Evolutionary conservation across 2,888 invertebrate genomes (phyloP).

Genomic region (Ryuthela nishihirai): DNA sequence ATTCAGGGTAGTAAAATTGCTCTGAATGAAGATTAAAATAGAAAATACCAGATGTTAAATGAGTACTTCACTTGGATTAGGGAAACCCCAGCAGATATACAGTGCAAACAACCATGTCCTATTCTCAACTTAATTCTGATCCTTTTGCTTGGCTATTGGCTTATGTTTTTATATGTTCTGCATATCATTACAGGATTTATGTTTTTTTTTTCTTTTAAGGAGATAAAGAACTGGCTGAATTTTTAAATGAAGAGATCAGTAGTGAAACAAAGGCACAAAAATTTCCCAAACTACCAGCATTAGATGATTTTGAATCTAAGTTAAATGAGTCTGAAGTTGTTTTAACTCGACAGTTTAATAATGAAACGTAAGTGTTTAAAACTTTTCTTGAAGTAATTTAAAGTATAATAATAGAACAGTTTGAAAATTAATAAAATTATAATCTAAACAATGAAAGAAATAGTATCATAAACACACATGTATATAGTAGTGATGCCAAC

Average conservation of each 20-base stretch:
- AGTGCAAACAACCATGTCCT: too few species aligned
- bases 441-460: too few species aligned
- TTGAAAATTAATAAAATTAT: not conserved
- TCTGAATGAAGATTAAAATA: too few species aligned
- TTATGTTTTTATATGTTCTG: not conserved
- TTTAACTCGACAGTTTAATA: slow-evolving; percentile 56
- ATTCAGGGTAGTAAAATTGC: too few species aligned
- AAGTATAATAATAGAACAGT: not conserved
- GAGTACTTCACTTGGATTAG: too few species aligned
- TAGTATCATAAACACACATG: too few species aligned
- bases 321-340: slow-evolving; percentile 80
- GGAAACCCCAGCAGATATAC: too few species aligned
- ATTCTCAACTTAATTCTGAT: too few species aligned
- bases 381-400: not conserved
- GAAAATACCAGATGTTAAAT: too few species aligned
- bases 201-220: slow-evolving; percentile 55
- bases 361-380: slow-evolving; percentile 59
- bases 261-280: slow-evolving; percentile 78
- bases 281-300: slow-evolving; percentile 66
- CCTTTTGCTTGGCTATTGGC: too few species aligned
- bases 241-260: slow-evolving; percentile 87
- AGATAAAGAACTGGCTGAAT: slow-evolving; percentile 82
- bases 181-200: not conserved
- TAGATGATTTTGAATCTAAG: slow-evolving; percentile 77
- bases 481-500: too few species aligned